These are phyloP conservation scores for Patiria pectinifera DNA, from an alignment of 53 echinoderm and acorn worm genomes.

Conservation along the genomic window DNA sequence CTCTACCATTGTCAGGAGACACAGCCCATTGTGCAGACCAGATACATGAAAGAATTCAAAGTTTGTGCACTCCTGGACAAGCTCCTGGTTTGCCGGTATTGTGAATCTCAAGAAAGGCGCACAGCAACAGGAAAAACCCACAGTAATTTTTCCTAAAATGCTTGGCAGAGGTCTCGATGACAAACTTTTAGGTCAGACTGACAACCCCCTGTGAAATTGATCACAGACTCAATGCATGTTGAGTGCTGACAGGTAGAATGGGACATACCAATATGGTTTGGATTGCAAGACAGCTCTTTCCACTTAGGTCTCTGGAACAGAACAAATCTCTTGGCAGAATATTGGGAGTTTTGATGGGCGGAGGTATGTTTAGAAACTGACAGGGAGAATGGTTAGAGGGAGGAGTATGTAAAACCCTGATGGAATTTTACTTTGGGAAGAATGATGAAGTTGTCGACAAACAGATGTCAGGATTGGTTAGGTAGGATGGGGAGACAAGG, in stretches of 20 bases:
- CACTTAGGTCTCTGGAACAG: background rate
- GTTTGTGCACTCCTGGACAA: too few relatives aligned
- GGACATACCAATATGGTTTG: background rate
- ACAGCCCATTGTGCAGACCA: too few relatives aligned
- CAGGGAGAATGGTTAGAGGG: background rate
- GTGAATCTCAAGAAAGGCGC: too few relatives aligned
- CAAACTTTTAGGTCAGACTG: background rate
- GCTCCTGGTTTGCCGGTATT: too few relatives aligned
- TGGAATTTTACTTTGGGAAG: background rate
- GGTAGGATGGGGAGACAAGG: background rate
- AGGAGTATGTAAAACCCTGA: background rate
- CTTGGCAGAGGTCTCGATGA: background rate
- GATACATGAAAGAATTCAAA: too few relatives aligned
- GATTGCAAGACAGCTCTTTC: background rate
- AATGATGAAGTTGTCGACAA: background rate
- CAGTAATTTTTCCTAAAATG: too few relatives aligned
- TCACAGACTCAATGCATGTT: background rate
- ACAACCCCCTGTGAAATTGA: background rate
- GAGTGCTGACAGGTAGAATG: constrained; percentile 9
- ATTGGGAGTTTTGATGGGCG: background rate
- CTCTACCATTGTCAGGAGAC: too few relatives aligned
- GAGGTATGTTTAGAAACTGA: background rate
- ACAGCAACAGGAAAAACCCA: too few relatives aligned
- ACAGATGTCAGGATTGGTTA: constrained; percentile 7
- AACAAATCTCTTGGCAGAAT: background rate